Percentiles rank a stretch among this genome's conserved stretches.
Evolutionary conservation across 2,797 vertebrate genomes (phyloP).

Genomic region (Hyperoplus immaculatus): DNA sequence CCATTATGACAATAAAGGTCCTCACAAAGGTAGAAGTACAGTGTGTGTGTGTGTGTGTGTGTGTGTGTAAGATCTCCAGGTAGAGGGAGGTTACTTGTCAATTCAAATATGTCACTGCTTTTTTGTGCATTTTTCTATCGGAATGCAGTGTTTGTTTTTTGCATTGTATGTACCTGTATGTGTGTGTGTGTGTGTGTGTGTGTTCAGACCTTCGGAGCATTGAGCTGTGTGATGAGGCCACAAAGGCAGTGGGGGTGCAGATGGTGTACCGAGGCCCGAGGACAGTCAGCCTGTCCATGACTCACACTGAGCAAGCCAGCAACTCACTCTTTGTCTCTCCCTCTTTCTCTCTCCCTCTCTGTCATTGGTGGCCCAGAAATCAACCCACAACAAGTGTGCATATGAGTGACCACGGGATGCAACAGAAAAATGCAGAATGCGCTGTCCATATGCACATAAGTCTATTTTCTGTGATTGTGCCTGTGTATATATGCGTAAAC

Average conservation of each 20-base stretch:
- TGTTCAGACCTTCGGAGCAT: slow-evolving; percentile 46
- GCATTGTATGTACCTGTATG: background rate
- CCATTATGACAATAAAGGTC: too few relatives aligned
- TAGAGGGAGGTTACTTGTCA: slow-evolving; percentile 25
- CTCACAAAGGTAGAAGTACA: background rate
- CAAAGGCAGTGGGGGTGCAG: slow-evolving; percentile 71
- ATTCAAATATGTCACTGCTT: slow-evolving; percentile 24
- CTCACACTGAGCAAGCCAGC: slow-evolving; percentile 68
- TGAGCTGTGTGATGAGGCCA: slow-evolving; percentile 71
- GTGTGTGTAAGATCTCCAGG: slow-evolving; percentile 6
- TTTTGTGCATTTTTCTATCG: slow-evolving; percentile 17
- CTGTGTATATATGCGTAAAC: slow-evolving; percentile 1
- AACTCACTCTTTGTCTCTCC: slow-evolving; percentile 31
- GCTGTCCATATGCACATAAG: slow-evolving; percentile 22
- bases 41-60: slow-evolving; percentile 6
- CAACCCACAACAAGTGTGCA: slow-evolving; percentile 58
- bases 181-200: slow-evolving; percentile 40
- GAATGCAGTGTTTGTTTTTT: background rate
- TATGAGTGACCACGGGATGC: slow-evolving; percentile 1
- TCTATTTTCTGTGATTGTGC: slow-evolving; percentile 60
- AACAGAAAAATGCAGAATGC: slow-evolving; percentile 34
- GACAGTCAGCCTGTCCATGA: slow-evolving; percentile 76
- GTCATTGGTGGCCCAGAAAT: slow-evolving; percentile 66
- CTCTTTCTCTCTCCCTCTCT: background rate
- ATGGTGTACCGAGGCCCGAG: slow-evolving; percentile 76